Base-by-base conservation (phyloP, 2,888 invertebrate genomes). In the Macaria liturata region DNA sequence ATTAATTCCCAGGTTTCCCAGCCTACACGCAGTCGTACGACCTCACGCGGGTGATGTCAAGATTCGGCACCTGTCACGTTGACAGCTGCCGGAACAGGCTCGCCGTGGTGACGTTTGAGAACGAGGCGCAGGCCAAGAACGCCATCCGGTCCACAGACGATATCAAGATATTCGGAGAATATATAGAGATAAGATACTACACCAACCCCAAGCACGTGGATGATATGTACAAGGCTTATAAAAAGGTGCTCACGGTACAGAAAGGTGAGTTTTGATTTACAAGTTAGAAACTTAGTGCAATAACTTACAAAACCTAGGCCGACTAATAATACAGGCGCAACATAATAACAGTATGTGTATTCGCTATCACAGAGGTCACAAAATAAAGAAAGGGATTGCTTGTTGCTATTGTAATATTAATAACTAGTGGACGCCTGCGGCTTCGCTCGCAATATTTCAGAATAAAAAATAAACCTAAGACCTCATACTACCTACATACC, bases 161-260 rank as follows among this genome's bases (percentile, higher is more conserved):
- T 0, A 60, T 86, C 43, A 71, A 71, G 54, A 62, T 89, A 0
- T 88, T 88, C 60, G 88, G 88, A 0, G 75, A 82, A 50, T 78
- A 78, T 51, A 70, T 89, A 0, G 50, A 57, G 0, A 77, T 86
- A 3, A 59, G 51, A 8, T 71, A 72, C 0, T 81, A 70, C 64
- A 66, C 59, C 7, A 64, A 59, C 3, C 54, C 57, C 40, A 54
- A 49, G 4, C 66, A 62, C 5, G 47, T 62, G 0, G 59, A 66
- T 0, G 61, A 61, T 0, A 1, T 49, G 4, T 58, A 49, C 20
- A 51, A 54, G 31, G 37, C 53, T 5, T 64, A 60, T 43, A 59
- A 49, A 30, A 52, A 57, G 51, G 48, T 55, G 9, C 58, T 51
- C 37, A 46, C 39, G 34, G 46, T 40, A 4, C 45, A 61, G 49